Evolutionary conservation across 2,797 vertebrate species (phyloP), one percentile per base, ranked within the genome.

Genomic region (Falco biarmicus): DNA sequence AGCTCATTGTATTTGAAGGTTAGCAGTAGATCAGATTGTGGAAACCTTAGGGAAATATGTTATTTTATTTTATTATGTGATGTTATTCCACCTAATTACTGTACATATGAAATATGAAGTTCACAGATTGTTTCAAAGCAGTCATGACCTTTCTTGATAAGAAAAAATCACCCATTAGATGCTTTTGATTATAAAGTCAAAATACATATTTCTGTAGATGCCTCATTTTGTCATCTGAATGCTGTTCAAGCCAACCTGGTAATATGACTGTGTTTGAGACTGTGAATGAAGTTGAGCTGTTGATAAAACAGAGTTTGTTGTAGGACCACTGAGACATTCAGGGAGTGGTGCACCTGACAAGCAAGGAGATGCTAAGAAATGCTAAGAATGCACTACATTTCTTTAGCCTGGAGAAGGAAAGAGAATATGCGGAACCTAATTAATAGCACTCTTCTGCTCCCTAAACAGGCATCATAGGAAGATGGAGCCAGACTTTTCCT

Each of bases 171-270:
- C 91, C 57, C 53, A 89, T 96, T 97, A 86, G 47, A 92, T 77
- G 39, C 31, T 95, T 97, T 89, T 96, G 90, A 95, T 89, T 95
- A 45, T 93, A 84, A 96, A 96, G 94, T 92, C 92, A 96, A 91
- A 97, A 92, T 77, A 79, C 2, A 5, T 81, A 5, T 81, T 26
- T 89, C 65, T 43, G 19, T 63, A 71, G 45, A 56, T 93, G 53
- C 31, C 29, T 85, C 15, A 66, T 89, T 87, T 65, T 94, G 34
- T 85, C 51, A 70, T 89, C 63, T 82, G 78, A 82, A 69, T 78
- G 48, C 37, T 47, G 19, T 68, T 77, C 66, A 84, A 65, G 26
- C 69, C 79, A 86, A 96, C 90, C 80, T 96, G 91, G 69, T 92
- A 84, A 96, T 65, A 89, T 47, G 83, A 80, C 60, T 80, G 10